Percentiles rank a stretch among this genome's conserved stretches.
Evolutionary conservation across 2,113 vertebrate genomes (phyloP).

Genomic region (Centropus unirufus): DNA sequence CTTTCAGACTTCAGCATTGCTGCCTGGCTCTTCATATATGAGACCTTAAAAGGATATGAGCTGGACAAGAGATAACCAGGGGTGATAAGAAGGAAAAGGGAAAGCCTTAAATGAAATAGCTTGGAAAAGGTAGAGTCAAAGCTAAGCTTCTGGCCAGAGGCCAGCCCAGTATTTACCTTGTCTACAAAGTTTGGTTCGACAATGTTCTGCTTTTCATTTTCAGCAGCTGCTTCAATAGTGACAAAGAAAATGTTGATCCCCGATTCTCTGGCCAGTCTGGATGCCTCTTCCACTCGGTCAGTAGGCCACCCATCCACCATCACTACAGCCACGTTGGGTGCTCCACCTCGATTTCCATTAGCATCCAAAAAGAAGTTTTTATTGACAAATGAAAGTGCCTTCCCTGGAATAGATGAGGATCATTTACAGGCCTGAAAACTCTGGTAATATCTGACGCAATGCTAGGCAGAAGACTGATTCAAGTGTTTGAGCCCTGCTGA

Average conservation of each 20-base stretch:
- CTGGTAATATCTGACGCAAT: background rate
- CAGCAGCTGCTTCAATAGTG: constrained; percentile 91
- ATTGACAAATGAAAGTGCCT: constrained; percentile 91
- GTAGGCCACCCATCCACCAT: constrained; percentile 98
- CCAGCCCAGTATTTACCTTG: constrained; percentile 81
- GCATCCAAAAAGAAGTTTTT: constrained; percentile 91
- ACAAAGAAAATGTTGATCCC: constrained; percentile 99
- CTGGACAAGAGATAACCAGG: background rate
- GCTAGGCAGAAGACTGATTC: background rate
- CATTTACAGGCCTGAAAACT: background rate
- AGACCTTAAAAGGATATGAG: background rate
- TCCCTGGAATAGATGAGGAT: constrained; percentile 77
- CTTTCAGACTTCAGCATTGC: background rate
- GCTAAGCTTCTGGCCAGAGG: background rate
- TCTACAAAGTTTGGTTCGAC: constrained; percentile 92
- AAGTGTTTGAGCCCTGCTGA: background rate
- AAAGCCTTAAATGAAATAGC: background rate
- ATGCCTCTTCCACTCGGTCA: constrained; percentile 91
- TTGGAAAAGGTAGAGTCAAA: background rate
- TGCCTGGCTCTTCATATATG: background rate
- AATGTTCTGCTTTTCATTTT: constrained; percentile 88
- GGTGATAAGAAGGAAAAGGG: background rate
- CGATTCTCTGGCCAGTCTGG: constrained; percentile 91
- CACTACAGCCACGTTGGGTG: constrained; percentile 91
- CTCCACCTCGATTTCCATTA: constrained; percentile 90